Evolutionary conservation across 2,797 vertebrate species (phyloP).

Genomic region (Garrulus glandarius): DNA sequence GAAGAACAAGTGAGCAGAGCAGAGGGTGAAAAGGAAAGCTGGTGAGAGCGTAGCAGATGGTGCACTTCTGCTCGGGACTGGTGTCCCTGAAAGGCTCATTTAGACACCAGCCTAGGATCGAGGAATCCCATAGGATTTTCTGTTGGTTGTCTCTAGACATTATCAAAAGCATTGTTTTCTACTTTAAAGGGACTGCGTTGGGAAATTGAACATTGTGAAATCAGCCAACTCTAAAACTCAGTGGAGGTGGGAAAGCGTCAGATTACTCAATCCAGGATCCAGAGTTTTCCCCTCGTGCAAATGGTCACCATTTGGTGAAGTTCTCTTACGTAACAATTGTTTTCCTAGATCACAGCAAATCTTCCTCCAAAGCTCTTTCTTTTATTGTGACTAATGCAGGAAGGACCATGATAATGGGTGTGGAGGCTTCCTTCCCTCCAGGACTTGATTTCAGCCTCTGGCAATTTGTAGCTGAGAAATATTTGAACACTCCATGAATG

Average conservation of each 20-base stretch:
- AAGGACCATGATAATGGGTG: neutral
- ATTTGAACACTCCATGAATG: neutral
- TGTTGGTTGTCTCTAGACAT: neutral
- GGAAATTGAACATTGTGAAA: neutral
- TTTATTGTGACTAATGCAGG: neutral
- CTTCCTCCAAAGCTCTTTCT: neutral
- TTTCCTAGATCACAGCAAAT: neutral
- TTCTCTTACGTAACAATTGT: neutral
- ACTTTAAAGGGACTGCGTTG: neutral
- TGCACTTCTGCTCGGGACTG: neutral
- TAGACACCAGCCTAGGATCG: neutral
- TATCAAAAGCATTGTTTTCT: neutral
- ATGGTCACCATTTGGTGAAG: neutral
- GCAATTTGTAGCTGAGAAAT: neutral
- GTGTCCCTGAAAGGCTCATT: neutral
- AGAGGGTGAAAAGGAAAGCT: neutral
- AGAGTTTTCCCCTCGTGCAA: neutral
- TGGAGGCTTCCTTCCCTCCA: neutral
- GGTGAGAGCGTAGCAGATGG: neutral
- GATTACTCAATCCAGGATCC: neutral
- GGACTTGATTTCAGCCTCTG: neutral
- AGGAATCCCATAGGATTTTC: neutral
- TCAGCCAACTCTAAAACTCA: neutral
- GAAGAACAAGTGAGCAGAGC: neutral
- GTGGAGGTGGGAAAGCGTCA: neutral